Base-by-base conservation (phyloP, 2,797 vertebrate species). In the Pseudomugil gertrudae region DNA sequence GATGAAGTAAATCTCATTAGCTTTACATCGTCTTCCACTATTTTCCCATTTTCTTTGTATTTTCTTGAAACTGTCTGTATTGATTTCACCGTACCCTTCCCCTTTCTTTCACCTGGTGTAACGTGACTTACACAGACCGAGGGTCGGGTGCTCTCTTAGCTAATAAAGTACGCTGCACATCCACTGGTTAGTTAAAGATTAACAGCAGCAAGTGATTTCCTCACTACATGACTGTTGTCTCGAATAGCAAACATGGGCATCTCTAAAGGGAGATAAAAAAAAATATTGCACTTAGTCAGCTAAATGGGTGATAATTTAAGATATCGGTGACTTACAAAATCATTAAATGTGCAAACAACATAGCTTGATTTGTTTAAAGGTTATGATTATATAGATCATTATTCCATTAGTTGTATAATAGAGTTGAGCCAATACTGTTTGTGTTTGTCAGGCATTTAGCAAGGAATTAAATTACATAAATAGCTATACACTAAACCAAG, bases 141-240 rank as follows among this genome's bases (percentile, higher is more conserved):
- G 43, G 72, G 26, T 61, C 55, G 85, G 47, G 51, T 48, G 51
- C 63, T 80, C 35, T 24, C 29, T 26, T 32, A 54, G 43, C 55
- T 53, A 48, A 74, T 73, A 82, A 77, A 83, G 36, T 23, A 10
- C 23, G 4, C 29, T 11, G 9, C 63, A 80, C 72, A 81, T 84
- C 81, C 69, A 27, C 36, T 74, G 9, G 0, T 26, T 40, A 68
- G 84, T 85, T 86, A 87, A 86, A 81, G 62, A 81, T 80, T 87
- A 87, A 84, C 84, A 63, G 33, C 66, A 69, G 63, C 68, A 65
- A 64, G 65, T 73, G 74, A 85, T 81, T 74, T 75, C 51, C 24
- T 61, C 57, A 60, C 27, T 29, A 45, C 50, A n/a, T 69, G 63
- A 69, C 61, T 64, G 45, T 65, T 36, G 63, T 76, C 57, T 35